Base-by-base conservation (phyloP, 2,888 invertebrate species). In the Punctoribates punctum region DNA sequence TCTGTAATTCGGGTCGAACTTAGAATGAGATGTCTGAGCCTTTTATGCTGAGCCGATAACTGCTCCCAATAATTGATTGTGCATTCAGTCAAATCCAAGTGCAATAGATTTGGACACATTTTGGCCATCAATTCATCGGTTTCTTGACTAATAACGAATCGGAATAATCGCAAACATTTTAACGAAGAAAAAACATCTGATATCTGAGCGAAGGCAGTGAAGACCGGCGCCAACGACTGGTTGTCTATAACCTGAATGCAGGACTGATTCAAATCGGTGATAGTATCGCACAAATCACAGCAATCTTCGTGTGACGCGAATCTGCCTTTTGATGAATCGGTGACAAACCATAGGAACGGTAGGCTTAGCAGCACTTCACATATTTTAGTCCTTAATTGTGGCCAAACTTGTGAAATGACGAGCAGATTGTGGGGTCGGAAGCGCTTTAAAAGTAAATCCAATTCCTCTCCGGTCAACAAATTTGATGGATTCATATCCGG, bases 161-260 rank as follows among this genome's bases (percentile, higher is more conserved):
- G 62, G 27, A 27, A 62, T 29, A 62, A 62, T 62, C 27, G 62
- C 27, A 62, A 29, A 27, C 62, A 62, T 27, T 62, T 27, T 2
- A 62, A 13, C 5, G 27, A 27, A 6, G 62, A 27, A 13, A 62
- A 62, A 2, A 17, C n/a, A 3, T 4, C 5, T 27, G 11, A 25
- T 20, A 62, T 11, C 1, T 62, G 4, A 11, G 27, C 8, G 29
- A 62, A 27, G 13, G 27, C 13, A 13, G 20, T 4, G 13, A 62
- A 29, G 1, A 17, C 29, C 11, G 20, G 15, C 15, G 34, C 34
- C 4, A 15, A 15, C 15, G 25, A 29, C 27, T 27, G 1, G 9
- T 62, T 62, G 27, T 13, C 62, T 27, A 17, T 11, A 0, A 62
- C 27, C 27, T 29, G 2, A 29, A 27, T 27, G 27, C 62, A 29